These are phyloP conservation scores for Scaptomyza tumidula DNA, from an alignment of 2,888 invertebrate genomes.

Conservation along the genomic window DNA sequence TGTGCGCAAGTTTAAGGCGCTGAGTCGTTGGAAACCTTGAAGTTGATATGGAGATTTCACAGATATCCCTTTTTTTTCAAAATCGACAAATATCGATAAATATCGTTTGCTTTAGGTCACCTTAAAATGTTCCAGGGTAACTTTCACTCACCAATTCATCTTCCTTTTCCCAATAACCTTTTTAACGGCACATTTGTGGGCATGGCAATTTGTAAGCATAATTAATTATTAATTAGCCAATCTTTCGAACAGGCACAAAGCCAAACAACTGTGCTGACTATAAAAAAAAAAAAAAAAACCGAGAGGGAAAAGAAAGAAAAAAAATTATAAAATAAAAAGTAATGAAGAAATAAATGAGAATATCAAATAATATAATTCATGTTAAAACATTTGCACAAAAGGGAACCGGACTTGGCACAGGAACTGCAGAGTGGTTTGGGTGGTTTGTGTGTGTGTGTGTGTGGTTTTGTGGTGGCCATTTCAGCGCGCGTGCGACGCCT, in stretches of 20 bases:
- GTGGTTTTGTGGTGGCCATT: conserved; percentile 26
- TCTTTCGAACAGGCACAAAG: conserved; percentile 63
- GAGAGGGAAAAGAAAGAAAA: conserved; percentile 23
- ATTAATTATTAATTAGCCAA: conserved; percentile 78
- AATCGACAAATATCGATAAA: neutral
- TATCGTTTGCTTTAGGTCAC: neutral
- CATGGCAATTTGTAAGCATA: conserved; percentile 67
- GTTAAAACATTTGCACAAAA: conserved; percentile 62
- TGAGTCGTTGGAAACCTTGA: too few species aligned
- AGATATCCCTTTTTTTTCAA: neutral
- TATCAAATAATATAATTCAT: conserved; percentile 68
- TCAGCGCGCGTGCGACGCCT: conserved; percentile 64
- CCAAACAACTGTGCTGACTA: conserved; percentile 59
- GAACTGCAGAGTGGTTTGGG: neutral
- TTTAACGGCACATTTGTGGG: conserved; percentile 24
- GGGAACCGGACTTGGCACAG: conserved; percentile 28
- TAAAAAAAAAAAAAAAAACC: conserved; percentile 1
- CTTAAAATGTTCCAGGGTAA: too few species aligned
- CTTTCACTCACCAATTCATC: too few species aligned
- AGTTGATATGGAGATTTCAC: too few species aligned
- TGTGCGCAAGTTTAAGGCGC: too few species aligned
- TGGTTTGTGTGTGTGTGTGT: neutral
- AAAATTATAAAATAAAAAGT: conserved; percentile 12
- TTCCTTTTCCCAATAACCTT: neutral
- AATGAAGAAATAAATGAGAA: conserved; percentile 44